Evolutionary conservation across 2,888 invertebrate species (phyloP), one percentile per base, ranked within the genome.

Genomic region (Diabrotica balteata): DNA sequence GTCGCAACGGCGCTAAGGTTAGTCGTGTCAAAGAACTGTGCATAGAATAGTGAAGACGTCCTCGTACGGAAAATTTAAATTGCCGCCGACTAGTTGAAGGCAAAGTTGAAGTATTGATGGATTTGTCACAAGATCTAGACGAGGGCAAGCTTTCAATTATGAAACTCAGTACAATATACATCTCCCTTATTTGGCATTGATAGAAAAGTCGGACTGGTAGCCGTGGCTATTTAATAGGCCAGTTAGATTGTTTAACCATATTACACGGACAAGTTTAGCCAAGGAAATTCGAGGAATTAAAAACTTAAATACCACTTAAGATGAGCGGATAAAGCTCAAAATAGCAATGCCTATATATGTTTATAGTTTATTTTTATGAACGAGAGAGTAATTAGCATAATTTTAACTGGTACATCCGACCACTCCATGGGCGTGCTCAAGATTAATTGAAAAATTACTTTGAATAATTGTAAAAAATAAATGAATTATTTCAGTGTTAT

Each of bases 111-210:
- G 60, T 71, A 71, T 73, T 71, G 73, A 73, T 71, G 69, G 67
- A 73, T 71, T 69, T 57, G 61, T 65, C 66, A 60, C 59, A 58
- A 54, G 60, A 71, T 70, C 66, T 50, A 73, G 71, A 67, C 73
- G 64, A 73, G 71, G 69, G 64, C 73, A 71, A 64, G 69, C 62
- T 66, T 68, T 69, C 66, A 71, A 71, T 71, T 70, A 73, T 69
- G 71, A 71, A 68, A 66, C 65, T 67, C 59, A 66, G 4, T 63
- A 67, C 67, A 67, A 65, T 71, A 71, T 73, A 69, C 69, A 69
- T 69, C 63, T 57, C 54, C 73, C 69, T 51, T 68, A 71, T 73
- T 71, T 58, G 73, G 73, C 70, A 69, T 71, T 68, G 68, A 69
- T 69, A 68, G 69, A 69, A 71, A 71, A 59, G 62, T 49, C 55